Evolutionary conservation across 2,797 vertebrate genomes (phyloP), one percentile per base, ranked within the genome.

Genomic region (Odontamblyopus lacepedii): DNA sequence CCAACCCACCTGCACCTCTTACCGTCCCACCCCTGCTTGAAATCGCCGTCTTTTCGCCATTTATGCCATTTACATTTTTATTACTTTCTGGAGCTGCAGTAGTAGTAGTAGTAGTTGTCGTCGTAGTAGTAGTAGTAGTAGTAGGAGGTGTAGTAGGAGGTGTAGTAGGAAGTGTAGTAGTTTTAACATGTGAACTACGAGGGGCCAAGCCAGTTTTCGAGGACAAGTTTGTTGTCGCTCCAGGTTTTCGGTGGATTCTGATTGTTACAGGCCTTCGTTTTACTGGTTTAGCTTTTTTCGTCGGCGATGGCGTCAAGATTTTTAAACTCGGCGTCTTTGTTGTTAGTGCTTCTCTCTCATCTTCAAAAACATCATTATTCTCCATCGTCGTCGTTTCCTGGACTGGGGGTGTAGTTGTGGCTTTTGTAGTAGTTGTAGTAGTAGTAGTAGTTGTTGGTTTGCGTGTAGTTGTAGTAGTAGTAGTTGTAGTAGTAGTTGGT

Each of bases 201-300:
- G 23, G 80, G 13, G 29, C 50, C 2, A 18, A n/a, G 5, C 18
- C 8, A 19, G 82, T 71, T 66, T 66, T 50, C 29, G 63, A 27
- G 19, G 78, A 74, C 1, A 81, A 76, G 1, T 26, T 18, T 61
- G 23, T 19, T n/a, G 88, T 86, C 5, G 84, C 84, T 68, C 23
- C 74, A 70, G 78, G n/a, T 80, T 84, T 90, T 75, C 87, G 71
- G 82, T 90, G 90, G 63, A 91, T 67, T 57, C 89, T 86, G 60
- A 91, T 85, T 83, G 86, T 90, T 64, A 88, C 12, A 16, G 92
- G 91, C 62, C 90, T 88, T 75, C 88, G 92, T 6, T 81, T 70
- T 26, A 35, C 72, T 59, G 78, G 76, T 26, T 91, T 93, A 55
- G 23, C 26, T 51, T 65, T 44, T 81, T 90, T 92, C 32, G 78